phyloP scores from a whole-genome alignment of 2,797 vertebrate genomes.

The Neoniphon sammara region DNA sequence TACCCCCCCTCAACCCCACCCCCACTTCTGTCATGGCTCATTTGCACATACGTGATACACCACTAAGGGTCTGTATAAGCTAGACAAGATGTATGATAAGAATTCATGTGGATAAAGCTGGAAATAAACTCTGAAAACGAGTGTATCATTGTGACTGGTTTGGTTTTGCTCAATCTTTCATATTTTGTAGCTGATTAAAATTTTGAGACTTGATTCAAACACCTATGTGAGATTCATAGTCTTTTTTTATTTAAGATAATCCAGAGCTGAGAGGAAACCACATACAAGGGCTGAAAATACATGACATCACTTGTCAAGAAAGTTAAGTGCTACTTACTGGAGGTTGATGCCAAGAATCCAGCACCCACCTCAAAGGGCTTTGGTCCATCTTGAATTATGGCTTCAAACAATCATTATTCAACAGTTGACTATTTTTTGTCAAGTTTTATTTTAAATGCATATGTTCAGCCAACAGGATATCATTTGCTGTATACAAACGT shows the following conservation, averaged over 20 bases:
- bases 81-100: slow-evolving; percentile 46
- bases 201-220: slow-evolving; percentile 34
- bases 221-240: neutral
- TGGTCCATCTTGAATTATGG: slow-evolving; percentile 2
- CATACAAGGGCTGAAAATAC: neutral
- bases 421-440: slow-evolving; percentile 11
- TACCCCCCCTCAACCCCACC: neutral
- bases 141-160: slow-evolving; percentile 41
- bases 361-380: neutral
- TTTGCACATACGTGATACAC: slow-evolving; percentile 74
- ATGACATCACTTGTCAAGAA: neutral
- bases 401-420: slow-evolving; percentile 33
- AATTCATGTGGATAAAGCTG: slow-evolving; percentile 53
- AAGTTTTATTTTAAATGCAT: slow-evolving; percentile 3
- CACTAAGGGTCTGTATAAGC: slow-evolving; percentile 50
- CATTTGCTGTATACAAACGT: neutral
- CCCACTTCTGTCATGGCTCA: slow-evolving; percentile 56
- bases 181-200: slow-evolving; percentile 41
- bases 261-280: neutral
- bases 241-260: slow-evolving; percentile 47
- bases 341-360: neutral
- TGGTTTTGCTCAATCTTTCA: slow-evolving; percentile 33
- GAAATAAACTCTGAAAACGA: slow-evolving; percentile 58
- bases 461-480: neutral
- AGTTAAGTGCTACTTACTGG: neutral